Base-by-base conservation (phyloP, 2,888 invertebrate genomes). In the Noctua fimbriata region DNA sequence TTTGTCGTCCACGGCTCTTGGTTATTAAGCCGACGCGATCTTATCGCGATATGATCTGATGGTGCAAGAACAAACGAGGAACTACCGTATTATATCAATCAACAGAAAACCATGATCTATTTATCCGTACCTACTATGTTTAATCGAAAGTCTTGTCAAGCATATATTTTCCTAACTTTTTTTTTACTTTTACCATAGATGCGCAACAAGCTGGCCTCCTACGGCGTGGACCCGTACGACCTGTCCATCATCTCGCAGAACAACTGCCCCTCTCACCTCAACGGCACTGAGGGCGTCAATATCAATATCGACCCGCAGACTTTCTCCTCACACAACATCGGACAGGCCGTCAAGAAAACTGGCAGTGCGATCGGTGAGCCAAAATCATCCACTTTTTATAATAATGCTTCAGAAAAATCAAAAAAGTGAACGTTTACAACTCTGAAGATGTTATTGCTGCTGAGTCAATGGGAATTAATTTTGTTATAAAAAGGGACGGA, bases 291-390 rank as follows among this genome's bases (percentile, higher is more conserved):
- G 44, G 97, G 97, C 0, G 97, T 97, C 65, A 97, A 98, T 92
- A 98, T 98, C 84, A 97, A 98, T 93, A 98, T 98, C 79, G 97
- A 98, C 89, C 98, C 98, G 0, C 97, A 98, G 36, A 98, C 98
- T 0, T 98, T 98, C 94, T 98, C 98, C 1, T 97, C 98, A 0
- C 97, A 98, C 86, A 98, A 97, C 90, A 97, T 98, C 60, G 98
- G 98, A 0, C 97, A 97, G 73, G 98, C 97, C 3, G 98, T 98
- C 14, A 97, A 97, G 87, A 98, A 98, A 91, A 98, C 98, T 52
- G 98, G 98, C 0, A 98, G 97, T 76, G 98, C 97, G 89, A 96
- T 98, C 69, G 98, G 98, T 97, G 73, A 92, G 92, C 69, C 36
- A 12, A 67, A 24, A 32, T 24, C 0, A 41, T 41, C 12, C 41